Conservation (phyloP, 2,113 vertebrate genomes). For the Paratilapia polleni region DNA sequence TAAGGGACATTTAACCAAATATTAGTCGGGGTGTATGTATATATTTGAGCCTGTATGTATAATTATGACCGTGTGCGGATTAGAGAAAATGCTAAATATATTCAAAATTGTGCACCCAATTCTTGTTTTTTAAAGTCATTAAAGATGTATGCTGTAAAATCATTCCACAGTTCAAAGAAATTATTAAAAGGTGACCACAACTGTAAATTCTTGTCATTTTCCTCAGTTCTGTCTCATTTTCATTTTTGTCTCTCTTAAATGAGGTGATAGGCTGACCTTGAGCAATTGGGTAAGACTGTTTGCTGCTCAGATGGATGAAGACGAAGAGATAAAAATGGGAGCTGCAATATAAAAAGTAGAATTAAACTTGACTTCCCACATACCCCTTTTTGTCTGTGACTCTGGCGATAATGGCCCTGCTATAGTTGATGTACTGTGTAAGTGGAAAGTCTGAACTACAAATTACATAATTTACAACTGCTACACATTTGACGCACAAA, state of each 20-base stretch:
- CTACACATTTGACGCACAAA: neutral
- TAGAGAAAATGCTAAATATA: too few species aligned
- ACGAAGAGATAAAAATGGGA: slow-evolving; percentile 21
- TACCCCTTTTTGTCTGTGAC: slow-evolving; percentile 1
- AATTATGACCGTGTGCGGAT: too few species aligned
- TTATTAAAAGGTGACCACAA: too few species aligned
- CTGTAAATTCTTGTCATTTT: neutral
- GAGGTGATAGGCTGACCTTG: slow-evolving; percentile 45
- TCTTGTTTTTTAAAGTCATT: too few species aligned
- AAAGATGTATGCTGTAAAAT: too few species aligned
- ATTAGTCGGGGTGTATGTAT: too few species aligned
- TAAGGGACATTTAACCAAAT: too few species aligned
- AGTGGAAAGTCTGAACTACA: neutral
- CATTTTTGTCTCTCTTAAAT: neutral
- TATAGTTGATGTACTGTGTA: neutral
- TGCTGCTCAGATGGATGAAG: neutral
- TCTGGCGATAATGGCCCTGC: slow-evolving; percentile 1
- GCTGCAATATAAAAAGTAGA: slow-evolving; percentile 1
- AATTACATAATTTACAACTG: neutral
- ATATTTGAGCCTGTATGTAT: too few species aligned
- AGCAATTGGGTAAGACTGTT: slow-evolving; percentile 51
- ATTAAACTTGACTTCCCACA: slow-evolving; percentile 20
- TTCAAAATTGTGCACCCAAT: too few species aligned
- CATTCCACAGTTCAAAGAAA: too few species aligned
- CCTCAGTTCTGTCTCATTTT: neutral